Evolutionary conservation across 2,888 invertebrate species (phyloP).

Genomic region (Eueremaeus valkanovi): DNA sequence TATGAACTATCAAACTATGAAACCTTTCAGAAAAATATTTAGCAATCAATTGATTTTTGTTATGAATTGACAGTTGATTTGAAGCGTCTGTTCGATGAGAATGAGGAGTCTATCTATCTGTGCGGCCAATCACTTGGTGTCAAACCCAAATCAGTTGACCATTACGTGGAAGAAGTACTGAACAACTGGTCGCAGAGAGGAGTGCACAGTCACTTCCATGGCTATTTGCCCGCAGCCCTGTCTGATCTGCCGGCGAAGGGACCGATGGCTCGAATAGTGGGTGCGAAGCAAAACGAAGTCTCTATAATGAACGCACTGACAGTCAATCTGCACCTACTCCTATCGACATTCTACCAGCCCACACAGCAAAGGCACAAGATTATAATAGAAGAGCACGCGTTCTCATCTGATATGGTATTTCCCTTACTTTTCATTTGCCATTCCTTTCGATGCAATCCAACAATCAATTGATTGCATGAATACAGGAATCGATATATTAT

Average conservation of each 20-base stretch:
- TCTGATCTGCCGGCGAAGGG: conserved; percentile 49
- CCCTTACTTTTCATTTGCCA: not conserved
- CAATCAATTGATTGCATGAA: not conserved
- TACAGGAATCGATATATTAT: no score
- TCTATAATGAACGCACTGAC: conserved; percentile 59
- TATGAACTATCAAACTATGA: no score
- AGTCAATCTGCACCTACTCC: conserved; percentile 58
- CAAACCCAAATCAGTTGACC: conserved; percentile 55
- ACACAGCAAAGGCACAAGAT: conserved; percentile 57
- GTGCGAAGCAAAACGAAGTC: conserved; percentile 53
- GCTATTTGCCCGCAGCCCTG: conserved; percentile 49
- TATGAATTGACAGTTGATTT: conserved; percentile 50
- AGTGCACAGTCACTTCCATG: conserved; percentile 49
- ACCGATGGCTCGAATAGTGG: conserved; percentile 48
- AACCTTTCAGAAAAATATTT: no score
- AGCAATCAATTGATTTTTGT: not conserved
- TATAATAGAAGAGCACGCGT: conserved; percentile 58
- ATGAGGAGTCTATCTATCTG: conserved; percentile 58
- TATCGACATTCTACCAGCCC: conserved; percentile 59
- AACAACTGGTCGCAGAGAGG: conserved; percentile 56
- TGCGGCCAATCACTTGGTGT: conserved; percentile 60
- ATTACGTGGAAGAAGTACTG: conserved; percentile 53
- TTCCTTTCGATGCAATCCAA: not conserved
- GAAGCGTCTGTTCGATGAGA: conserved; percentile 49
- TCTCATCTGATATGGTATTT: conserved; percentile 59